A percentile compares a stretch with the other conserved stretches of the same genome.
These are phyloP conservation scores for Panthera leo DNA, from an alignment of 2,113 vertebrate species.

Conservation along the genomic window DNA sequence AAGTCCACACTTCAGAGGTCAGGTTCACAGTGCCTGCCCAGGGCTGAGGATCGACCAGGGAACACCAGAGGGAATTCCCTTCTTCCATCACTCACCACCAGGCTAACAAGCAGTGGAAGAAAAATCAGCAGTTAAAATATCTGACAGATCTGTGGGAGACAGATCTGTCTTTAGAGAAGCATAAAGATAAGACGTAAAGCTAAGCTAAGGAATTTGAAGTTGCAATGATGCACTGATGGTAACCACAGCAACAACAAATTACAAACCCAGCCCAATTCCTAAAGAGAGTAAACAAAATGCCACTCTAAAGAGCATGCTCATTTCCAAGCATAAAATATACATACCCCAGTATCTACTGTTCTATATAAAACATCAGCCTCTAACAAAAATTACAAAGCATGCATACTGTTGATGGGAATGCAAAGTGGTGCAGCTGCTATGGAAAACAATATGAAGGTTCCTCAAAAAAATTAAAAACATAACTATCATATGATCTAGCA, in stretches of 20 bases:
- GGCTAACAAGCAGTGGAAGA: neutral
- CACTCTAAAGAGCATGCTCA: neutral
- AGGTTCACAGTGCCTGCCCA: neutral
- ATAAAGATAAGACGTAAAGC: neutral
- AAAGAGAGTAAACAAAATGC: neutral
- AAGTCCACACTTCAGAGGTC: neutral
- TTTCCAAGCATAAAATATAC: neutral
- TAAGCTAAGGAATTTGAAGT: neutral
- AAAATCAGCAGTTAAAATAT: neutral
- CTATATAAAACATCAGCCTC: neutral
- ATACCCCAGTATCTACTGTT: neutral
- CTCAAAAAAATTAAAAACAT: neutral
- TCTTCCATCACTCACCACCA: neutral
- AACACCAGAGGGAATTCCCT: neutral
- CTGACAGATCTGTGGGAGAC: neutral
- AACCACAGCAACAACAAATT: neutral
- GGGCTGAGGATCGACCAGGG: neutral
- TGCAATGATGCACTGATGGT: accelerated
- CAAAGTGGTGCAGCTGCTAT: neutral
- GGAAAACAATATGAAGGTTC: neutral
- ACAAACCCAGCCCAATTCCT: neutral
- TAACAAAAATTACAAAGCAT: neutral
- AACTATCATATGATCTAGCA: neutral
- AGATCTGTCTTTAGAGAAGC: neutral
- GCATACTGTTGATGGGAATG: neutral